Evolutionary conservation across 2,797 vertebrate genomes (phyloP), one percentile per base, ranked within the genome.

Genomic region (Labeo calbasu): DNA sequence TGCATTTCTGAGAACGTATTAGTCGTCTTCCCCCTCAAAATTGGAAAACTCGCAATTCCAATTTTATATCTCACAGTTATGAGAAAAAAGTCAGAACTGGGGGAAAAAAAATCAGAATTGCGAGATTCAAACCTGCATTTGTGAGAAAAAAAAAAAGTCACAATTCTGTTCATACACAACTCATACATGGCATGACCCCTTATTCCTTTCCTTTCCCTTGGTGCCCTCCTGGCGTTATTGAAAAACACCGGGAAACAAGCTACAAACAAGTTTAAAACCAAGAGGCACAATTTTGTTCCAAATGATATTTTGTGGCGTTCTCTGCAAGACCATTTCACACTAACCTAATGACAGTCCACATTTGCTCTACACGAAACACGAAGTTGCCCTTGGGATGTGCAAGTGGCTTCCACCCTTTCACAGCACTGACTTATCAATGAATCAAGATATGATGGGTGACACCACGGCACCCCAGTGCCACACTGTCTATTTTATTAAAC

Each of bases 401-500:
- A 65, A 65, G 48, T 40, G 17, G n/a, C 9, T 66, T 36, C 50
- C n/a, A 43, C 21, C 25, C 46, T 57, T 57, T 32, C 28, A 50
- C 65, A 66, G n/a, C 28, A 46, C 65, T 63, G 53, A 82, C n/a
- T 72, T 70, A 46, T 68, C 40, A 83, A 82, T 69, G 55, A 75
- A 86, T 85, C 77, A 83, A 76, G 21, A 59, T 15, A 61, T 83
- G 40, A 78, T 48, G 14, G 75, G 83, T 81, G 75, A 66, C 57
- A 73, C 40, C 81, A 28, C 23, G 8, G 50, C 66, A n/a, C 46
- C 66, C 48, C 76, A 86, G 61, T 63, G 79, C 76, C 36, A 48
- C 73, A 68, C 48, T 28, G 28, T 55, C 78, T 63, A 69, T 68
- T 53, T 87, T 88, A 85, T 89, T 88, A 88, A 81, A 73, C 55